Percentiles rank a stretch among this genome's conserved stretches.
Evolutionary conservation across 2,888 invertebrate species (phyloP).

Genomic region (Cybosia mesomella): DNA sequence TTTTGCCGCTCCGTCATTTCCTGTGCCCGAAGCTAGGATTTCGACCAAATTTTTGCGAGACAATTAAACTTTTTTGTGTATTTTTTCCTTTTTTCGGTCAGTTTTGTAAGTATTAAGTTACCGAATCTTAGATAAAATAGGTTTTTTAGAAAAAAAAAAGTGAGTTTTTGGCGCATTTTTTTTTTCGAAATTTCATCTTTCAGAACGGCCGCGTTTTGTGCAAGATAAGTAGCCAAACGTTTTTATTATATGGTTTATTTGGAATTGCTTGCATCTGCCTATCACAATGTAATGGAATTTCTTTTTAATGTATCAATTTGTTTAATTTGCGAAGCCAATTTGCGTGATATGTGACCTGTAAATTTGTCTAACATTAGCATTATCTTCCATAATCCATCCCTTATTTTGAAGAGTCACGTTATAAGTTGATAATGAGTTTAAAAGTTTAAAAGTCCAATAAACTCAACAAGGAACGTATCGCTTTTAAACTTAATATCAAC

Average conservation of each 20-base stretch:
- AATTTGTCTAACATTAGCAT: too few relatives aligned
- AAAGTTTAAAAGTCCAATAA: too few relatives aligned
- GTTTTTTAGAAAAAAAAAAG: constrained; percentile 69
- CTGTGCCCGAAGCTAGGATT: constrained; percentile 76
- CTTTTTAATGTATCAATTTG: constrained; percentile 18
- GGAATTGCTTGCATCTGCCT: constrained; percentile 52
- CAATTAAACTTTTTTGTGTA: constrained; percentile 75
- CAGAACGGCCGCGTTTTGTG: constrained; percentile 60
- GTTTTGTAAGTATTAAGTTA: constrained; percentile 78
- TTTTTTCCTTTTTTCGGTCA: constrained; percentile 76
- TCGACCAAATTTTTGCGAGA: constrained; percentile 77
- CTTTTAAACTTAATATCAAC: background rate
- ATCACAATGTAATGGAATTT: constrained; percentile 12
- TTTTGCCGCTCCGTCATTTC: constrained; percentile 77
- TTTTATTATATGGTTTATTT: constrained; percentile 48
- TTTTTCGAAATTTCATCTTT: constrained; percentile 55
- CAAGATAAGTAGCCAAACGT: constrained; percentile 62
- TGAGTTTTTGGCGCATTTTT: constrained; percentile 62
- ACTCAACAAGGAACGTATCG: background rate
- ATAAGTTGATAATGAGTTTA: too few relatives aligned
- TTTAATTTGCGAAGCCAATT: too few relatives aligned
- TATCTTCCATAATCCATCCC: too few relatives aligned
- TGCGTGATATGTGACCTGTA: too few relatives aligned
- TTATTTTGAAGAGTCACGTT: too few relatives aligned
- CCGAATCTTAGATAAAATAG: constrained; percentile 65